These are phyloP conservation scores for Drosophila pseudoobscura DNA, from an alignment of 1,140 invertebrate species.

Conservation along the genomic window DNA sequence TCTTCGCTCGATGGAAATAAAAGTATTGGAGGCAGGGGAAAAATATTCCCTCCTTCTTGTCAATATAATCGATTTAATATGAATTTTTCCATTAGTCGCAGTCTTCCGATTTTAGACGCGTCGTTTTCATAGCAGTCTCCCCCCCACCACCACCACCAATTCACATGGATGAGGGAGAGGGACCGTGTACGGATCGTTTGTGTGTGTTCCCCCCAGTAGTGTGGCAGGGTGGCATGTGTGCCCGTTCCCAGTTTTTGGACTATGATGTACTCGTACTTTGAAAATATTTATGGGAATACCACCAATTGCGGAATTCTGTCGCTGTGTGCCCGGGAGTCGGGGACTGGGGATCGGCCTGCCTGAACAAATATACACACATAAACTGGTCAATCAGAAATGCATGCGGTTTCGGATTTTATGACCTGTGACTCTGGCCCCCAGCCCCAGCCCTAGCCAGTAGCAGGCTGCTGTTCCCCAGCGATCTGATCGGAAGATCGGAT, in stretches of 20 bases:
- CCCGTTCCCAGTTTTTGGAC: slow-evolving; percentile 12
- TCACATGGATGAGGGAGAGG: background rate
- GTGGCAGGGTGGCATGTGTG: slow-evolving; percentile 4
- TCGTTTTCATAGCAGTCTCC: slow-evolving; percentile 35
- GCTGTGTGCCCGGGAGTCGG: background rate
- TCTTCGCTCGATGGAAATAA: too few species aligned
- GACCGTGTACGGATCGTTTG: background rate
- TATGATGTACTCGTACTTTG: slow-evolving; percentile 27
- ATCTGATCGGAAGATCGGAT: background rate
- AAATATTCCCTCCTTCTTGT: slow-evolving; percentile 42
- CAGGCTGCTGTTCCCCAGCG: background rate
- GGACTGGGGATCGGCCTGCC: slow-evolving; percentile 24
- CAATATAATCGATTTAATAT: slow-evolving; percentile 82
- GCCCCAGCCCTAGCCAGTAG: background rate
- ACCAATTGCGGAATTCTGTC: too few species aligned
- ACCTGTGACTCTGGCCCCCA: slow-evolving; percentile 24
- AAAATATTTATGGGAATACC: slow-evolving; percentile 41
- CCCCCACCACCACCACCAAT: background rate
- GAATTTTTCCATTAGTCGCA: slow-evolving; percentile 80
- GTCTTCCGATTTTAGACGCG: slow-evolving; percentile 62
- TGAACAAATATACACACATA: slow-evolving; percentile 63
- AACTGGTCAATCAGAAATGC: slow-evolving; percentile 62
- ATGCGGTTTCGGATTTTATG: slow-evolving; percentile 65
- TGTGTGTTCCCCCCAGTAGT: too few species aligned
- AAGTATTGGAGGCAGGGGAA: too few species aligned